Evolutionary conservation across 2,113 vertebrate genomes (phyloP), one percentile per base, ranked within the genome.

Genomic region (Micromys minutus): DNA sequence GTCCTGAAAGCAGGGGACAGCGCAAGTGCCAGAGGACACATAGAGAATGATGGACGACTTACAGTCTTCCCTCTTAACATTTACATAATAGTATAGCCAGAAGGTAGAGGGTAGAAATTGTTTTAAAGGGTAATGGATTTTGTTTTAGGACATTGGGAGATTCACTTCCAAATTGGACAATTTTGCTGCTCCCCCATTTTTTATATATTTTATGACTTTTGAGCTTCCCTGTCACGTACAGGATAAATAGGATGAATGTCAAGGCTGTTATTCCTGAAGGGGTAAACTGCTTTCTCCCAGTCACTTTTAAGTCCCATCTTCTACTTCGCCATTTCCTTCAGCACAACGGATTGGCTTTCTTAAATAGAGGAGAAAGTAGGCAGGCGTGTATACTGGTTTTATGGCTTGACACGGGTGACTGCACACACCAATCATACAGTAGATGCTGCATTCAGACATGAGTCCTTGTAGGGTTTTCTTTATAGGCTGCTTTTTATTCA

Each of bases 181-280:
- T 85, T 65, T 85, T 47, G 42, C 61, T 47, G 61, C 59, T 47
- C 29, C 29, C 47, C 29, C 22, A 13, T 34, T 47, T 87, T 74
- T 57, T n/a, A 93, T 77, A 15, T 13, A 29, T 29, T 74, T 91
- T 87, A 65, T 87, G 63, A 47, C 36, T 93, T 69, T 84, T 91
- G 42, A 89, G 21, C 72, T 83, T 93, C 45, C 77, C 55, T 67
- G 39, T 79, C 52, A 79, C 31, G 15, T 5, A 12, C 16, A 72
- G 42, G 19, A 45, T 34, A 34, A n/a, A 36, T 21, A 87, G 34
- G 7, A 45, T 24, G 21, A 50, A 57, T 69, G 13, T 87, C 36
- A 83, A 72, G n/a, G 4, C 55, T 74, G 76, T 79, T 76, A 29
- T 45, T 50, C 50, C 52, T 34, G 91, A 89, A 77, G 57, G 6